Percentiles rank a stretch among this genome's conserved stretches.
phyloP scores from a whole-genome alignment of 2,113 vertebrate species.

The Okapia johnstoni region DNA sequence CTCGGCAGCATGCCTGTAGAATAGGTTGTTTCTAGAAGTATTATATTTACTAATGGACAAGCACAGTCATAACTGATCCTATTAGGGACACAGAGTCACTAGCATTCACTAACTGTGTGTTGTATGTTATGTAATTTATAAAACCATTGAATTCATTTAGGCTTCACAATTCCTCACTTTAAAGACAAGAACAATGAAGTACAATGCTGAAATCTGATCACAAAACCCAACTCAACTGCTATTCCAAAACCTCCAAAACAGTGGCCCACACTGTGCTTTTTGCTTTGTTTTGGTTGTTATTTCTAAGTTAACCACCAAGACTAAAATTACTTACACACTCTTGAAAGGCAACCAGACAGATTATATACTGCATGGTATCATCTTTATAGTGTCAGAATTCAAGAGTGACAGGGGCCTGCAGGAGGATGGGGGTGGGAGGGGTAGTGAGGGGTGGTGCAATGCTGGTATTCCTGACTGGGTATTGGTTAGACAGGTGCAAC shows the following conservation, averaged over 20 bases:
- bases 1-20: background rate
- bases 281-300: background rate
- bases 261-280: background rate
- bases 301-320: background rate
- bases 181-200: background rate
- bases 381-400: background rate
- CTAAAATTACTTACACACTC: background rate
- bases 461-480: background rate
- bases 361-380: background rate
- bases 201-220: background rate
- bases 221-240: background rate
- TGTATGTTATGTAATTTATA: background rate
- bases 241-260: background rate
- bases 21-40: background rate
- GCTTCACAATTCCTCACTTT: background rate
- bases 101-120: background rate
- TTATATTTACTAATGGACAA: background rate
- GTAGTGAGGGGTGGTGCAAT: background rate
- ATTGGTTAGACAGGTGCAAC: background rate
- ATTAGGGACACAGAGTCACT: background rate
- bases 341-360: background rate
- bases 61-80: background rate
- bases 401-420: background rate
- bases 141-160: background rate
- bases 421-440: accelerated